A percentile compares a stretch with the other conserved stretches of the same genome.
Evolutionary conservation across 2,113 vertebrate species (phyloP).

Genomic region (Erythrocercus mccallii): DNA sequence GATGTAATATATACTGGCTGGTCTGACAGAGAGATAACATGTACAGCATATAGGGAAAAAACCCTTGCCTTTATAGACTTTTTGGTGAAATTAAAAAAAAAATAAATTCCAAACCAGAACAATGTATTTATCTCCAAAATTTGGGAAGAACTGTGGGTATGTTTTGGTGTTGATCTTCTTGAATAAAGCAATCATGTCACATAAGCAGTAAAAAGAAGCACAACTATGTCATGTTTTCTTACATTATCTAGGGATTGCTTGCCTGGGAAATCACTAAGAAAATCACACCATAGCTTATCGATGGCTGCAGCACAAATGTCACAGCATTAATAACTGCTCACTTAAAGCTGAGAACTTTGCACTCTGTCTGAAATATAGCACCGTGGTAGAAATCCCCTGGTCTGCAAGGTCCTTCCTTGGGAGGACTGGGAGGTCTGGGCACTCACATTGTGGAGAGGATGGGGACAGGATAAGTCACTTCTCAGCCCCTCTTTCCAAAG

Average conservation of each 20-base stretch:
- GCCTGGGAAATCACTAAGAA: background rate
- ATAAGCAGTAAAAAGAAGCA: background rate
- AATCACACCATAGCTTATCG: background rate
- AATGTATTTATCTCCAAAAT: background rate
- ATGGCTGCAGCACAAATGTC: background rate
- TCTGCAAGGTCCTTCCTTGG: background rate
- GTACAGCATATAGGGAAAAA: background rate
- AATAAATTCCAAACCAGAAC: background rate
- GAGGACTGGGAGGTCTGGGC: accelerated
- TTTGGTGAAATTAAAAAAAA: background rate
- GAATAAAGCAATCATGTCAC: background rate
- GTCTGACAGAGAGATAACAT: background rate
- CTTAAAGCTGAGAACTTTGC: background rate
- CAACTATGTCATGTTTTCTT: background rate
- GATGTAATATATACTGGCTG: background rate
- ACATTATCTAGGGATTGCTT: background rate
- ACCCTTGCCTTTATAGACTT: background rate
- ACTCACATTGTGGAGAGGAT: background rate
- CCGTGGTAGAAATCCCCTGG: background rate
- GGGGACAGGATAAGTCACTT: background rate
- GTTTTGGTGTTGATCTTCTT: background rate
- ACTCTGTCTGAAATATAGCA: accelerated
- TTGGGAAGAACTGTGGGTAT: background rate
- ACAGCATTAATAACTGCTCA: background rate
- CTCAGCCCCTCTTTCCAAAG: background rate